Evolutionary conservation across 2,113 vertebrate genomes (phyloP).

Genomic region (Psephotus haematonotus): DNA sequence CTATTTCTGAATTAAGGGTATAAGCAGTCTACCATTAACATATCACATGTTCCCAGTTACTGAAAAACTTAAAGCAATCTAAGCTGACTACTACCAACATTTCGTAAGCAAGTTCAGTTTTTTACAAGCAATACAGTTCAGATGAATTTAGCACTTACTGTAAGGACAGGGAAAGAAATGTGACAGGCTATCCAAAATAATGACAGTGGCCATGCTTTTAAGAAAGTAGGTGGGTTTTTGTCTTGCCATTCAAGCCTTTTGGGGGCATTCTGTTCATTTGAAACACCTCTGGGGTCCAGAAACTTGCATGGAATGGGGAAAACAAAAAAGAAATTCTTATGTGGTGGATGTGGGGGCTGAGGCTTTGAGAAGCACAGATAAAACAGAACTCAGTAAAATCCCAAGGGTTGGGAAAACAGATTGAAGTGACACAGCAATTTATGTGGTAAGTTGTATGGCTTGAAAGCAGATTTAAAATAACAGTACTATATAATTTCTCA

Average conservation of each 20-base stretch:
- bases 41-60: neutral
- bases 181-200: neutral
- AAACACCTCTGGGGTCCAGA: neutral
- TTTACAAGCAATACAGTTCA: neutral
- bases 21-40: neutral
- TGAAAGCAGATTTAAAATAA: neutral
- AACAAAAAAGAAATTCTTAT: neutral
- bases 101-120: neutral
- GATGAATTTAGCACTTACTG: neutral
- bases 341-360: neutral
- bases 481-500: neutral
- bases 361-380: neutral
- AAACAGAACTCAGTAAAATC: neutral
- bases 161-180: neutral
- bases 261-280: neutral
- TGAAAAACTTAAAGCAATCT: neutral
- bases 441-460: neutral
- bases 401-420: neutral
- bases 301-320: neutral
- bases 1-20: neutral
- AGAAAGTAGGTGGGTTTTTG: neutral
- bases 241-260: neutral
- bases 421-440: neutral
- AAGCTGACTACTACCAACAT: neutral
- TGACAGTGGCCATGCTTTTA: neutral